Conservation (phyloP, 92 coral and sea anemone genomes). For the Montipora capitata region DNA sequence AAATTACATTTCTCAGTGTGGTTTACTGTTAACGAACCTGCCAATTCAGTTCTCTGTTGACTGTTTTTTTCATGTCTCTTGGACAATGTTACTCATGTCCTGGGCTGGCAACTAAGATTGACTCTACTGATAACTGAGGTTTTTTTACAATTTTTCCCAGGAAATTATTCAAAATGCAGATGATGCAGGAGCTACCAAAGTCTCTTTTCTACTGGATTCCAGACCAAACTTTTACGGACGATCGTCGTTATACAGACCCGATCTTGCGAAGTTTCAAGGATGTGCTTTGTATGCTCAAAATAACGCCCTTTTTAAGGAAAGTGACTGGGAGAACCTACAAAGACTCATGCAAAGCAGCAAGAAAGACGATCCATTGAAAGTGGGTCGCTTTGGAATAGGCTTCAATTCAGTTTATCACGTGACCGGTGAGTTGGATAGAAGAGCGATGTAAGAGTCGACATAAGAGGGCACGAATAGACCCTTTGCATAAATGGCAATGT, state of each 20-base stretch:
- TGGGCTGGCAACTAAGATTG: too few species aligned
- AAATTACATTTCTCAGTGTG: too few species aligned
- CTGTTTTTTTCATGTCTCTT: too few species aligned
- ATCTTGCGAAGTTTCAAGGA: constrained; percentile 91
- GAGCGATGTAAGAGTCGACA: too few species aligned
- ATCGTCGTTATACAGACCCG: constrained; percentile 52
- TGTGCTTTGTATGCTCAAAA: constrained; percentile 90
- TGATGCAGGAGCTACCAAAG: constrained; percentile 89
- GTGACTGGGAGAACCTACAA: constrained; percentile 91
- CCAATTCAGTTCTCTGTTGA: too few species aligned
- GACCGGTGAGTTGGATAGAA: constrained; percentile 70
- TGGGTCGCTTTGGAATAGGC: constrained; percentile 97
- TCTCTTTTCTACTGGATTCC: constrained; percentile 87
- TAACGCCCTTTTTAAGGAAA: constrained; percentile 82
- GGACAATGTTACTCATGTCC: too few species aligned
- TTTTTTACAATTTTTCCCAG: constrained; percentile 21
- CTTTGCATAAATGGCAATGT: too few species aligned
- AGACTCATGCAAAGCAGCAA: constrained; percentile 90
- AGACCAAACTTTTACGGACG: constrained; percentile 78
- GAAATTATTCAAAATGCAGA: constrained; percentile 97
- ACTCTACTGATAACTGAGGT: background rate
- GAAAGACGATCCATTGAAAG: constrained; percentile 92
- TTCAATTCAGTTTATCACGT: constrained; percentile 93
- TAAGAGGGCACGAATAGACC: too few species aligned
- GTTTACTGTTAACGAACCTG: too few species aligned